Evolutionary conservation across 1,140 invertebrate genomes (phyloP).

Genomic region (Monomorium pharaonis): DNA sequence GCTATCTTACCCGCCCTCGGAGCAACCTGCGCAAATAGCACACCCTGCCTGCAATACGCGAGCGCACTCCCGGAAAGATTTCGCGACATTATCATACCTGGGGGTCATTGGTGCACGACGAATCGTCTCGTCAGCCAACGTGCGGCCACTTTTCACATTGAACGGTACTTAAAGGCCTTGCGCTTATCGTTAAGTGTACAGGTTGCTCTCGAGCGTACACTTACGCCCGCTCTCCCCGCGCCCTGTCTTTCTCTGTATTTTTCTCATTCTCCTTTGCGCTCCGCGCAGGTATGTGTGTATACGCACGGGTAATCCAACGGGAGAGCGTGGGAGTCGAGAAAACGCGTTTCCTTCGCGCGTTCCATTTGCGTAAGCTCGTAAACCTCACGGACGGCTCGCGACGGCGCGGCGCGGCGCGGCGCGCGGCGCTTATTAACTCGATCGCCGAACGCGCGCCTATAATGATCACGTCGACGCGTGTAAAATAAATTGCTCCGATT

Average conservation of each 20-base stretch:
- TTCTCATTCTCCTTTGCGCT: conserved; percentile 4
- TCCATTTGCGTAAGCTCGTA: conserved; percentile 61
- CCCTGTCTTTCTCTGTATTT: background rate
- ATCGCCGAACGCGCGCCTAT: conserved; percentile 6
- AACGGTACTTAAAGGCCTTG: conserved; percentile 55
- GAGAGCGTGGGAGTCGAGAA: conserved; percentile 65
- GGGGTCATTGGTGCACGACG: conserved; percentile 55
- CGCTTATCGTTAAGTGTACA: conserved; percentile 59
- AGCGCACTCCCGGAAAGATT: conserved; percentile 33
- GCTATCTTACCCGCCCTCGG: conserved; percentile 18
- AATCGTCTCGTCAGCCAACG: conserved; percentile 57
- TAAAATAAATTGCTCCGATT: conserved; percentile 40
- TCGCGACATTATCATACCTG: conserved; percentile 58
- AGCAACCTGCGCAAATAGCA: conserved; percentile 33
- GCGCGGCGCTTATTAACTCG: conserved; percentile 56
- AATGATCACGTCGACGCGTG: conserved; percentile 45
- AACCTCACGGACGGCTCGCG: conserved; percentile 14
- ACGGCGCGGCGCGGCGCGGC: too few species aligned
- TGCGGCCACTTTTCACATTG: conserved; percentile 57
- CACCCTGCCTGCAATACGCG: background rate
- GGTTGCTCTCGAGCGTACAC: conserved; percentile 53
- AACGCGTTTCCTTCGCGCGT: conserved; percentile 59
- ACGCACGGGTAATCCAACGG: conserved; percentile 39
- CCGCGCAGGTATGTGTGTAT: background rate
- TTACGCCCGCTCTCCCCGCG: conserved; percentile 7